Evolutionary conservation across 2,797 vertebrate species (phyloP).

Genomic region (Acridotheres tristis): DNA sequence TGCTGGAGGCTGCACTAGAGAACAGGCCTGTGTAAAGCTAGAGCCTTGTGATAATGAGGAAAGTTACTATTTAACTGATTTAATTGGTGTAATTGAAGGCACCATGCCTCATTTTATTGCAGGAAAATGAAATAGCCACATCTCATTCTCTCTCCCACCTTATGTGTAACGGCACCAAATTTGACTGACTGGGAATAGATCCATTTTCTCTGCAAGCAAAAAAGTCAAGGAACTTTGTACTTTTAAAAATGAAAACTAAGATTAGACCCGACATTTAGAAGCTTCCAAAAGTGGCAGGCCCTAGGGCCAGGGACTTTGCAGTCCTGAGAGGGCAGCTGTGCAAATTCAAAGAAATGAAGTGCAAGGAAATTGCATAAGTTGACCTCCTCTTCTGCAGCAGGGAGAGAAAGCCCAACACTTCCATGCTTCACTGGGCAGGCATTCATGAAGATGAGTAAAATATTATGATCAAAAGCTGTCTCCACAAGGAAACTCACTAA

Average conservation of each 20-base stretch:
- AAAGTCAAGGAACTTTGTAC: not conserved
- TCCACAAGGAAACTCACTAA: not conserved
- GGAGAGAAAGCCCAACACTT: not conserved
- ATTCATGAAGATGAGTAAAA: not conserved
- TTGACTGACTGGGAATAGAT: not conserved
- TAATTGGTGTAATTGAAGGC: not conserved
- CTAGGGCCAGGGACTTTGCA: not conserved
- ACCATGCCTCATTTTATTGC: not conserved
- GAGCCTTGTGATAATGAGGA: not conserved
- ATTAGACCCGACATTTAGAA: constrained; percentile 30
- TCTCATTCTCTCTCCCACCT: not conserved
- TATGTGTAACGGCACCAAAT: not conserved
- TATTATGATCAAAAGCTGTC: not conserved
- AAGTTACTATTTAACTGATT: not conserved
- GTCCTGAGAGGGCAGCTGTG: not conserved
- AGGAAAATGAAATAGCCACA: not conserved
- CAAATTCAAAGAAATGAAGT: constrained; percentile 31
- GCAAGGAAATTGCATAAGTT: constrained; percentile 6
- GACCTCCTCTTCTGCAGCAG: not conserved
- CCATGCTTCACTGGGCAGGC: not conserved
- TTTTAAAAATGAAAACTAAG: constrained; percentile 2
- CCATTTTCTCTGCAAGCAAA: not conserved
- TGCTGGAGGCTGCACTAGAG: not conserved
- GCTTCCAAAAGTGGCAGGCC: constrained; percentile 14
- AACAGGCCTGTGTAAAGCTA: not conserved